Percentiles rank a stretch among this genome's conserved stretches.
phyloP scores from a whole-genome alignment of 2,797 vertebrate species.

The Rallus crepitans region DNA sequence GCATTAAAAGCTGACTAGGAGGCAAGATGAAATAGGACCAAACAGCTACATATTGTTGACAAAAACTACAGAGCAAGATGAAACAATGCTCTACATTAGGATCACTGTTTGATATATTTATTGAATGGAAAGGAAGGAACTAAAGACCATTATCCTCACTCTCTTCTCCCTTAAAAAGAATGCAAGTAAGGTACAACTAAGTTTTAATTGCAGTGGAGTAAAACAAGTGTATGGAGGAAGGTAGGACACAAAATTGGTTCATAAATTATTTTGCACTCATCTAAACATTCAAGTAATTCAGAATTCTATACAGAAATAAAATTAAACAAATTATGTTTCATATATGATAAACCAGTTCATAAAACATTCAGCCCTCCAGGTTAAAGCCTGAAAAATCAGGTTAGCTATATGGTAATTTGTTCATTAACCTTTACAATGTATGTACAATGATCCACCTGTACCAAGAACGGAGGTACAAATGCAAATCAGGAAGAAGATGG shows the following conservation, averaged over 20 bases:
- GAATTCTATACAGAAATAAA: not conserved
- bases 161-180: not conserved
- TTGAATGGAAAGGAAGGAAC: not conserved
- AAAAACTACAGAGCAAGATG: not conserved
- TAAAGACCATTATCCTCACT: not conserved
- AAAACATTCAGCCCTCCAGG: not conserved
- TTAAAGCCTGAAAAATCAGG: not conserved
- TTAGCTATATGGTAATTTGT: not conserved
- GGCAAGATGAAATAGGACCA: not conserved
- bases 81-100: not conserved
- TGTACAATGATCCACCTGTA: not conserved
- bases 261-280: not conserved
- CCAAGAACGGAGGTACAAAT: slow-evolving; percentile 12
- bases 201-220: not conserved
- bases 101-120: not conserved
- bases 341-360: not conserved
- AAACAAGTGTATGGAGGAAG: not conserved
- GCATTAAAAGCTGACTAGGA: not conserved
- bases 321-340: not conserved
- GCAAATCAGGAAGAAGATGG: slow-evolving; percentile 43
- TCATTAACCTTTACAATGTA: slow-evolving; percentile 35
- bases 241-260: not conserved
- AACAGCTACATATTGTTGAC: not conserved
- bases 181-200: not conserved
- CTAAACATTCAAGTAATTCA: not conserved